A percentile compares a stretch with the other conserved stretches of the same genome.
Conservation (phyloP, 2,797 vertebrate genomes). For the Acipenser transmontanus region DNA sequence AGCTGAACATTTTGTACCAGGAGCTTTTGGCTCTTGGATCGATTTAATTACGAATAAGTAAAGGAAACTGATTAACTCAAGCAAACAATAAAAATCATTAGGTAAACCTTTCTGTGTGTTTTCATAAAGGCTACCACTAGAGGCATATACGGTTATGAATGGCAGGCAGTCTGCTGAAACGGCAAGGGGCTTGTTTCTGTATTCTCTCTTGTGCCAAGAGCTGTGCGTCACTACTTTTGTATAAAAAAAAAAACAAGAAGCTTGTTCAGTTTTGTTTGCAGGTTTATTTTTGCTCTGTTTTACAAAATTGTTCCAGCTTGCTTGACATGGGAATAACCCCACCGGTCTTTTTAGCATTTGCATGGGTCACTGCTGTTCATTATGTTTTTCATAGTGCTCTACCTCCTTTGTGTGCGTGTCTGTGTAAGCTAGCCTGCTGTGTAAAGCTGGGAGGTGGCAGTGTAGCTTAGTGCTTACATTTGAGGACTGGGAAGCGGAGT, state of each 20-base stretch:
- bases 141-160: not conserved
- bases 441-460: too few relatives aligned
- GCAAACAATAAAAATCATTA: too few relatives aligned
- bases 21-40: too few relatives aligned
- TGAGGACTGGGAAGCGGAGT: too few relatives aligned
- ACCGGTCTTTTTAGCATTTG: slow-evolving; percentile 4
- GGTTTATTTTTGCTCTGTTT: not conserved
- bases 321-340: not conserved
- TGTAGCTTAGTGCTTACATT: too few relatives aligned
- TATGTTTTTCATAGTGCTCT: not conserved
- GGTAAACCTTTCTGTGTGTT: too few relatives aligned
- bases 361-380: slow-evolving; percentile 3
- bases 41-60: too few relatives aligned
- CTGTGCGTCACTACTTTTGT: not conserved
- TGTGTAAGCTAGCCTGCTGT: too few relatives aligned
- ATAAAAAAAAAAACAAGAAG: not conserved
- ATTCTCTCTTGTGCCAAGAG: not conserved
- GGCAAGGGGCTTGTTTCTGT: not conserved
- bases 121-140: too few relatives aligned
- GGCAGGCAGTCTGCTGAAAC: not conserved
- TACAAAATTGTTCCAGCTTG: not conserved
- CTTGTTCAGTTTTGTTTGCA: not conserved
- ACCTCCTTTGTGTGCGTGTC: too few relatives aligned
- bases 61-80: too few relatives aligned
- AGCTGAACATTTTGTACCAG: too few relatives aligned